Evolutionary conservation across 2,888 invertebrate species (phyloP).

Genomic region (Polydrusus tereticollis): DNA sequence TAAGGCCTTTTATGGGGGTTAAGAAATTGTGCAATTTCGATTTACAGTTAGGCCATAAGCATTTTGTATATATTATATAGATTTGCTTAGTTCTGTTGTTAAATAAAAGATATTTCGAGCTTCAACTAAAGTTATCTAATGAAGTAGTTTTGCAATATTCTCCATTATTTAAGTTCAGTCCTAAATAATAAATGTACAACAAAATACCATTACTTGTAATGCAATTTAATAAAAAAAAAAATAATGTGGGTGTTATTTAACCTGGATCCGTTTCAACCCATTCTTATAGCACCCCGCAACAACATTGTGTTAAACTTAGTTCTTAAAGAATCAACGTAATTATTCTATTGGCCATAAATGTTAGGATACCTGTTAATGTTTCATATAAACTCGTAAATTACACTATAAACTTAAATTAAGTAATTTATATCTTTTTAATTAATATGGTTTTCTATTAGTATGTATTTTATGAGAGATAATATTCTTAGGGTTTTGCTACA

Average conservation of each 20-base stretch:
- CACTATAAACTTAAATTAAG: background rate
- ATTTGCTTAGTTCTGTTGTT: too few species aligned
- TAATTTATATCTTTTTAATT: background rate
- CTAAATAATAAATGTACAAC: too few species aligned
- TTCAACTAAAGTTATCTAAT: too few species aligned
- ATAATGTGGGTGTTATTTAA: too few species aligned
- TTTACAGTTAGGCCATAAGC: slow-evolving; percentile 28
- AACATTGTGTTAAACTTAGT: background rate
- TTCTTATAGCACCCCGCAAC: too few species aligned
- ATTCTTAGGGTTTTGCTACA: too few species aligned
- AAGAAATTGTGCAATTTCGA: slow-evolving; percentile 26
- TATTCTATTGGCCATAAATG: background rate
- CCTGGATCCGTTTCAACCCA: too few species aligned
- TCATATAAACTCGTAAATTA: background rate
- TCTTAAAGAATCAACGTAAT: background rate
- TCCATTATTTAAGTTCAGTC: too few species aligned
- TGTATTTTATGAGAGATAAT: background rate
- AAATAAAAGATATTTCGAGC: too few species aligned
- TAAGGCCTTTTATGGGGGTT: slow-evolving; percentile 35
- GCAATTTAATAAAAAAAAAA: too few species aligned
- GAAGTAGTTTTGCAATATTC: too few species aligned
- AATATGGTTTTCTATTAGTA: background rate
- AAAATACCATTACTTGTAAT: too few species aligned
- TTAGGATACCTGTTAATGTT: background rate
- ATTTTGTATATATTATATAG: background rate